phyloP scores from a whole-genome alignment of 2,113 vertebrate genomes.

The Oryctolagus cuniculus region mOryCun1.1 NC_091449.1:53717501-53718000 shows the following conservation, averaged over 20 bases:
- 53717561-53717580: not conserved
- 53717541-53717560: slow-evolving; percentile 36
- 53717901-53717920: slow-evolving; percentile 84
- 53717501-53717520: slow-evolving; percentile 64
- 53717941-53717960: not conserved
- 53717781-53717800: slow-evolving; percentile 79
- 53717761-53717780: slow-evolving; percentile 80
- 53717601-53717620: fast-evolving
- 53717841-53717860: slow-evolving; percentile 69
- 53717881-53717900: slow-evolving; percentile 84
- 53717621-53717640: slow-evolving; percentile 13
- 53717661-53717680: slow-evolving; percentile 78
- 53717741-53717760: slow-evolving; percentile 75
- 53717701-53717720: slow-evolving; percentile 28
- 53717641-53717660: slow-evolving; percentile 66
- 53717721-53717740: slow-evolving; percentile 74
- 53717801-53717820: slow-evolving; percentile 63
- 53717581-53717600: not conserved
- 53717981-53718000: not conserved
- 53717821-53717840: slow-evolving; percentile 72
- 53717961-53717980: slow-evolving; percentile 28
- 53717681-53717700: slow-evolving; percentile 79
- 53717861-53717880: slow-evolving; percentile 82
- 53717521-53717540: slow-evolving; percentile 53
- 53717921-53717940: slow-evolving; percentile 81